A percentile compares a stretch with the other conserved stretches of the same genome.
phyloP scores from a whole-genome alignment of 1,140 invertebrate genomes.

The Cephus cinctus region DNA sequence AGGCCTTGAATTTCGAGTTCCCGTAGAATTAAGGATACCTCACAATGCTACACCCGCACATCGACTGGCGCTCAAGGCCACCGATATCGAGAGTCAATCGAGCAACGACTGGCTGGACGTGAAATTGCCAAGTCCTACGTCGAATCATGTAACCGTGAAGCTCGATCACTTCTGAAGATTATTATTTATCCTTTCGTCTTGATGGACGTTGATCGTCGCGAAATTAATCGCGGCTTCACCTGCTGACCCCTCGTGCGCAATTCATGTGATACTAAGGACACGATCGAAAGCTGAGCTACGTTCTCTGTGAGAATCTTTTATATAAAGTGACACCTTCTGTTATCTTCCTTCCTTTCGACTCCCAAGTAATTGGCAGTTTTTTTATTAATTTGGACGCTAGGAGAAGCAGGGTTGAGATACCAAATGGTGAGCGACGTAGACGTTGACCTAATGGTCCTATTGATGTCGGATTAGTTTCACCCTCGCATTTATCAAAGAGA shows the following conservation, averaged over 20 bases:
- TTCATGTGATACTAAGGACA: slow-evolving; percentile 5
- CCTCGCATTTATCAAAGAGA: background rate
- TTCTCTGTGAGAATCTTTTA: slow-evolving; percentile 26
- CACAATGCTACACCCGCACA: slow-evolving; percentile 72
- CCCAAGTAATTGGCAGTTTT: background rate
- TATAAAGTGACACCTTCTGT: too few species aligned
- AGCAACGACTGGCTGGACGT: slow-evolving; percentile 71
- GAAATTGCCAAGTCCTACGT: slow-evolving; percentile 73
- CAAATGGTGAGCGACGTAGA: too few species aligned
- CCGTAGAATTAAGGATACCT: slow-evolving; percentile 81
- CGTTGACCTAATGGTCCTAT: background rate
- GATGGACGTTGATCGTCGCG: background rate
- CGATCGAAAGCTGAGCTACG: slow-evolving; percentile 10
- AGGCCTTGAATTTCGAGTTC: slow-evolving; percentile 81
- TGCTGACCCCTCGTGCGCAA: too few species aligned
- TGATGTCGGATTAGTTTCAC: background rate
- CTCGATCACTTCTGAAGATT: slow-evolving; percentile 80
- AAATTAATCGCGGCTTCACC: background rate
- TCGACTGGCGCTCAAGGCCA: slow-evolving; percentile 75
- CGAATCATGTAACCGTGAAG: slow-evolving; percentile 83
- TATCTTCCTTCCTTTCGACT: too few species aligned
- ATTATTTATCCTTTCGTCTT: background rate
- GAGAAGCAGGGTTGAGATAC: slow-evolving; percentile 29
- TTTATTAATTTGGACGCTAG: slow-evolving; percentile 10
- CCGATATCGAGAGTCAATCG: slow-evolving; percentile 64